Evolutionary conservation across 2,113 vertebrate species (phyloP).

Genomic region (Pseudorectes ferrugineus): DNA sequence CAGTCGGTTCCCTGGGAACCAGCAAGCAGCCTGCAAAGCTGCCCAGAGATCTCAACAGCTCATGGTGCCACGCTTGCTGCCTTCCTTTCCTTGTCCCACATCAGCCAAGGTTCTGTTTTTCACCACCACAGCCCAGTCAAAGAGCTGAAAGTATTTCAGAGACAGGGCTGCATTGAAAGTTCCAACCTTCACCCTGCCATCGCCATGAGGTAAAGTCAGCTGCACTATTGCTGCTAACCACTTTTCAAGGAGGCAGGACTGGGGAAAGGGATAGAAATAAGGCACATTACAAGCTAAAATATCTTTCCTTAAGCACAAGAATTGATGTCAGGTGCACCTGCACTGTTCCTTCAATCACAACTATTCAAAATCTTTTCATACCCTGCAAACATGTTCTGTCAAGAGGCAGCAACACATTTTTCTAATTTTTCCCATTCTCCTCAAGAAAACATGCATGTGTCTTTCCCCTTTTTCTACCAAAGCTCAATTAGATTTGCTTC

Average conservation of each 20-base stretch:
- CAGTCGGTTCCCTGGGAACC: not conserved
- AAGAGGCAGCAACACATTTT: not conserved
- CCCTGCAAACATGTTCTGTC: not conserved
- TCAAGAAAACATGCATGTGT: not conserved
- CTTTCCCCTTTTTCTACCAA: not conserved
- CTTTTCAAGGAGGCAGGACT: not conserved
- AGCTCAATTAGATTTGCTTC: not conserved
- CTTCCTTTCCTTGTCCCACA: not conserved
- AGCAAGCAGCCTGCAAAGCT: not conserved
- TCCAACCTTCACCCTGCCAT: accelerated
- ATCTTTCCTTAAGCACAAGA: not conserved
- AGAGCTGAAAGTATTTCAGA: not conserved
- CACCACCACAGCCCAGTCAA: not conserved
- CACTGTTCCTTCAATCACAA: not conserved
- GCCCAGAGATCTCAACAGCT: not conserved
- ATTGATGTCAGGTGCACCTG: not conserved
- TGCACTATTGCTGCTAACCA: not conserved
- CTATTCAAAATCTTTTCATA: not conserved
- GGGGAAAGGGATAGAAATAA: not conserved
- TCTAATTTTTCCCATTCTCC: not conserved
- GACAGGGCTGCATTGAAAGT: not conserved
- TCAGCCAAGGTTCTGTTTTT: not conserved
- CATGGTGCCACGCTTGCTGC: accelerated
- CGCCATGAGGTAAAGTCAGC: not conserved
- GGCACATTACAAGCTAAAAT: not conserved